phyloP scores from a whole-genome alignment of 2,888 invertebrate species.

The Macaria liturata region DNA sequence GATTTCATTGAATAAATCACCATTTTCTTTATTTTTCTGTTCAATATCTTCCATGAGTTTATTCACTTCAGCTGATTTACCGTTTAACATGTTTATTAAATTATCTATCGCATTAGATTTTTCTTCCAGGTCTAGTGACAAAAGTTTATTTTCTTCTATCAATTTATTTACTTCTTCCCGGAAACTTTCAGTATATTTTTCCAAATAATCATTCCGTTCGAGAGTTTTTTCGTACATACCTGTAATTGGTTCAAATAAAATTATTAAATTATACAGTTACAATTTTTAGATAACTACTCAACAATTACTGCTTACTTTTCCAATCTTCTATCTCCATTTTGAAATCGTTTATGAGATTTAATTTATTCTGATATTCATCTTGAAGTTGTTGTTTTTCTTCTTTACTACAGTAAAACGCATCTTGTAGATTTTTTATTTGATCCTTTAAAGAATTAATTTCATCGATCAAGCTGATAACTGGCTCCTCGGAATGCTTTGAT shows the following conservation, averaged over 20 bases:
- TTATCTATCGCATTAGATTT: slow-evolving; percentile 57
- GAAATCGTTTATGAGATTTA: slow-evolving; percentile 60
- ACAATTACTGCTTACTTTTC: slow-evolving; percentile 53
- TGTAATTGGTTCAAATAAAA: slow-evolving; percentile 33
- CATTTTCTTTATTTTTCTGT: slow-evolving; percentile 49
- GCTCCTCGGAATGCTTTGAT: slow-evolving; percentile 39
- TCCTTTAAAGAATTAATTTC: slow-evolving; percentile 66
- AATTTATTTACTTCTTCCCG: slow-evolving; percentile 48
- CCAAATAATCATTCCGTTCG: slow-evolving; percentile 57
- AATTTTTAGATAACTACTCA: no score
- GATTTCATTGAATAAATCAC: slow-evolving; percentile 46
- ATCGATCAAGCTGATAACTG: slow-evolving; percentile 53
- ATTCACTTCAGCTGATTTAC: slow-evolving; percentile 60
- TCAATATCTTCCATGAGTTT: slow-evolving; percentile 53
- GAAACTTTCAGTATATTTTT: slow-evolving; percentile 54
- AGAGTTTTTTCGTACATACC: slow-evolving; percentile 59
- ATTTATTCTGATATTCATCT: slow-evolving; percentile 57
- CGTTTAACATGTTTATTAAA: slow-evolving; percentile 50
- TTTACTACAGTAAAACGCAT: slow-evolving; percentile 57
- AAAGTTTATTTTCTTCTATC: slow-evolving; percentile 46
- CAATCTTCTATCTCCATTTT: slow-evolving; percentile 64
- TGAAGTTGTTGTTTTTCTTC: slow-evolving; percentile 65
- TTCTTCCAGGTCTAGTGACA: slow-evolving; percentile 49
- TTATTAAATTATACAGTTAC: no score
- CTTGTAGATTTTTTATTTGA: slow-evolving; percentile 60